These are phyloP conservation scores for Amia ocellicauda DNA, from an alignment of 2,113 vertebrate genomes.

Conservation along the genomic window DNA sequence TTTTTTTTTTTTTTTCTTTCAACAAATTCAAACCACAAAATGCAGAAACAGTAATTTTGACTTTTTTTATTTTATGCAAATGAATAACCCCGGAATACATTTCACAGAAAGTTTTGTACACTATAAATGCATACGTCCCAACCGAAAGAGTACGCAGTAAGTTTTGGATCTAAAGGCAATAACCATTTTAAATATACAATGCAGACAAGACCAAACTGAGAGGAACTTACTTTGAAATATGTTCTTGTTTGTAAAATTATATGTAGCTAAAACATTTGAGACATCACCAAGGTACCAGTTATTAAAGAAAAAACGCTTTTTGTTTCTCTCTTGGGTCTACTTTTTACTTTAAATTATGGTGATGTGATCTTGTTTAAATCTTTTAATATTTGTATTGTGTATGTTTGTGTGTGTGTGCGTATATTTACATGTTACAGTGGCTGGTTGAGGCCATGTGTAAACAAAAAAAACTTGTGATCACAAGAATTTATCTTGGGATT, in stretches of 20 bases:
- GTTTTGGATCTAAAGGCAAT: constrained; percentile 6
- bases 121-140: constrained; percentile 3
- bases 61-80: neutral
- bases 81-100: constrained; percentile 1
- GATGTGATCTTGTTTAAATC: too few relatives aligned
- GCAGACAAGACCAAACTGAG: constrained; percentile 36
- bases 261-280: constrained; percentile 41
- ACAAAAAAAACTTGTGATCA: too few relatives aligned
- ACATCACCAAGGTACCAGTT: constrained; percentile 44
- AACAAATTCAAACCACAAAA: constrained; percentile 11
- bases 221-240: constrained; percentile 47
- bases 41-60: too few relatives aligned
- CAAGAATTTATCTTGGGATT: neutral
- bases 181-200: constrained; percentile 6
- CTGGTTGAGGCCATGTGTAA: too few relatives aligned
- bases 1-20: constrained; percentile 13
- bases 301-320: constrained; percentile 10
- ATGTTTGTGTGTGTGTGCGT: too few relatives aligned
- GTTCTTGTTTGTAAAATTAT: constrained; percentile 24
- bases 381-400: too few relatives aligned
- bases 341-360: neutral
- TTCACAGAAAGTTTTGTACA: neutral
- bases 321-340: neutral
- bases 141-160: constrained; percentile 3
- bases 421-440: too few relatives aligned